A percentile compares a stretch with the other conserved stretches of the same genome.
Conservation (phyloP, 2,888 invertebrate species). For the Dryomyza anilis region DNA sequence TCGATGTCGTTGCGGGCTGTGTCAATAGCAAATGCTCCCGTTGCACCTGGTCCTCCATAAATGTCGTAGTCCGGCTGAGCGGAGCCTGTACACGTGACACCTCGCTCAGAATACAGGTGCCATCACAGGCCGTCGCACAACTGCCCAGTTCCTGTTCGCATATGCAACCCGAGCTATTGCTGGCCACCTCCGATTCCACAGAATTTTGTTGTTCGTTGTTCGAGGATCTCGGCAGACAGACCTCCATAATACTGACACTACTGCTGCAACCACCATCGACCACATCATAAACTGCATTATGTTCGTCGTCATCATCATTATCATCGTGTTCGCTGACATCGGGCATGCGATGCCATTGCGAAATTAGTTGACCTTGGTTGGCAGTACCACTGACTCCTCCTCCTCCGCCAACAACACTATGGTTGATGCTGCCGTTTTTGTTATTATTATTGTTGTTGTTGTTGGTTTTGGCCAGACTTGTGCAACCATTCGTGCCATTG, state of each 20-base stretch:
- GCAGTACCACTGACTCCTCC: not conserved
- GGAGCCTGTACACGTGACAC: slow-evolving; percentile 44
- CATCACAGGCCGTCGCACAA: slow-evolving; percentile 49
- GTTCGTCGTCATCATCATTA: slow-evolving; percentile 39
- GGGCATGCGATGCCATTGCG: slow-evolving; percentile 52
- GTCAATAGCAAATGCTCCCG: too few relatives aligned
- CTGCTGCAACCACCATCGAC: not conserved
- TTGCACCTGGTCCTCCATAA: too few relatives aligned
- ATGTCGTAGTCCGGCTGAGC: slow-evolving; percentile 31
- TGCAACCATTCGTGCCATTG: not conserved
- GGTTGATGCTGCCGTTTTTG: too few relatives aligned
- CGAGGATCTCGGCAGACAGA: too few relatives aligned
- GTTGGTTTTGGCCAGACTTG: slow-evolving; percentile 7
- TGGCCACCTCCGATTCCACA: slow-evolving; percentile 33
- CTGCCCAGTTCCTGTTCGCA: slow-evolving; percentile 52
- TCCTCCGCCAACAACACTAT: not conserved
- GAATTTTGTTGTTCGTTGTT: too few relatives aligned
- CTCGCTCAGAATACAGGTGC: slow-evolving; percentile 52
- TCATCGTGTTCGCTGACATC: slow-evolving; percentile 53
- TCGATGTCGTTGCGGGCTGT: too few relatives aligned
- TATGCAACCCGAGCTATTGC: slow-evolving; percentile 45
- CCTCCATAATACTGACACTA: too few relatives aligned
- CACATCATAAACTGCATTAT: too few relatives aligned
- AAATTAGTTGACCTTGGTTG: slow-evolving; percentile 31
- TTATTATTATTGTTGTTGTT: slow-evolving; percentile 24